A percentile compares a stretch with the other conserved stretches of the same genome.
Conservation (phyloP, 2,113 vertebrate genomes). For the Gallinago undulata region DNA sequence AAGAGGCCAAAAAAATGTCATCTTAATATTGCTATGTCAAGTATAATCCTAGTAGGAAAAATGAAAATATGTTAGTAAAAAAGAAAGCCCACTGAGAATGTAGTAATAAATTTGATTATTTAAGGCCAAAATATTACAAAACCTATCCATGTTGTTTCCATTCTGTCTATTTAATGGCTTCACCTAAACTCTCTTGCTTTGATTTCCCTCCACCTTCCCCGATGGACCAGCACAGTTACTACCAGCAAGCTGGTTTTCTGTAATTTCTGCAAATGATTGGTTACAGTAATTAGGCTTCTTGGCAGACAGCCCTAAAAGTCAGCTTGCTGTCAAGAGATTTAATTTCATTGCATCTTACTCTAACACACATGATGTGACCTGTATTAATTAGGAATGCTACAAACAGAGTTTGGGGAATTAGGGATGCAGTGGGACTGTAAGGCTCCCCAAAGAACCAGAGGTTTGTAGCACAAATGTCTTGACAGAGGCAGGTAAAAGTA, state of each 20-base stretch:
- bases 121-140: background rate
- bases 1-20: background rate
- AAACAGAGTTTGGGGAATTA: background rate
- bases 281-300: conserved; percentile 26
- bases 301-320: conserved; percentile 21
- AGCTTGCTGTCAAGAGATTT: background rate
- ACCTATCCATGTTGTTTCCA: background rate
- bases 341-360: background rate
- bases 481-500: background rate
- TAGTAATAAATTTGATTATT: background rate
- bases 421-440: background rate
- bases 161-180: background rate
- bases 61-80: background rate
- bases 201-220: background rate
- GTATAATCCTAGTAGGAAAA: background rate
- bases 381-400: background rate
- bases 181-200: background rate
- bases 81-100: background rate
- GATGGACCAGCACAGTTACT: background rate
- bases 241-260: background rate
- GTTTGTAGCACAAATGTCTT: background rate
- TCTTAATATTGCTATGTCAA: background rate
- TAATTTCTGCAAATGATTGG: background rate
- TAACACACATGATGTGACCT: background rate
- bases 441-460: background rate